Evolutionary conservation across 2,888 invertebrate species (phyloP), one percentile per base, ranked within the genome.

Genomic region (Volucella bombylans): DNA sequence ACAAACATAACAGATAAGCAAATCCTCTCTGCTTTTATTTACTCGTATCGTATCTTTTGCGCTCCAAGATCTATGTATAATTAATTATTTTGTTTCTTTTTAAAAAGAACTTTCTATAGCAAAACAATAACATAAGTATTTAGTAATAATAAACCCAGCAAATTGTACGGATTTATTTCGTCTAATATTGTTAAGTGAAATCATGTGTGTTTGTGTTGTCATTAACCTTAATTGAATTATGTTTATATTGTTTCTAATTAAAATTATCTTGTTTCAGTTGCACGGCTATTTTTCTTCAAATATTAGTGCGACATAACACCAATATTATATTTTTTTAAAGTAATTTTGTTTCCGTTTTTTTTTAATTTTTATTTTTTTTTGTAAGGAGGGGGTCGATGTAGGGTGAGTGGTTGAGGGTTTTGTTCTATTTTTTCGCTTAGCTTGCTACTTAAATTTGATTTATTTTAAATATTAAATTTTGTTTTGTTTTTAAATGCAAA

Each of bases 31-130:
- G 62, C n/a, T 11, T 57, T 52, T 55, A n/a, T 47, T 50, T 55
- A 6, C 6, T 31, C 6, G 31, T 31, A 31, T 31, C 31, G 31
- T 31, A 54, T 62, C 65, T 18, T 38, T 73, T 65, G 15, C 50
- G 59, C 54, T 64, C 49, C 10, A 67, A 59, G 31, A 49, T 61
- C 47, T 52, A 62, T 18, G 12, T 59, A 49, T 61, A 31, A 49
- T 55, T 38, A 18, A 59, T 41, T 78, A 68, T 62, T 57, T 57
- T 72, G 15, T 45, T 55, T 67, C 64, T 61, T 39, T 68, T 69
- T 3, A 76, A 76, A 65, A 43, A 68, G 23, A 73, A 59, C 57
- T 72, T 67, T 82, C 39, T 78, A 64, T 69, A 71, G 65, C 79
- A 1, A 69, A 78, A 68, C 41, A 52, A 68, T 50, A 52, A 54